Base-by-base conservation (phyloP, 2,888 invertebrate genomes). In the Tiliacea citrago region DNA sequence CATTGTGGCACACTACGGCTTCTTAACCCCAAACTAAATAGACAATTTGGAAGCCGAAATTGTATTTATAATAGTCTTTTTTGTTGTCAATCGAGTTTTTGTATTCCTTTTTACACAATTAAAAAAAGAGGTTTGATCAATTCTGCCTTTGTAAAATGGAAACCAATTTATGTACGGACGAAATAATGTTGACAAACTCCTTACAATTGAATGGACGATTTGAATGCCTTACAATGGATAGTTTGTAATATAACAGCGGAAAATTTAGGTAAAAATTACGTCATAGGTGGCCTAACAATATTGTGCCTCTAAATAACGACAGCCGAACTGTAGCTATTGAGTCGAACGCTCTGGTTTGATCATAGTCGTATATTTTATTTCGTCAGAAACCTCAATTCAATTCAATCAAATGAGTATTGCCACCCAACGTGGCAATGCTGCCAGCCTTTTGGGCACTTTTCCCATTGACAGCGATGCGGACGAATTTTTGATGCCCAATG, bases 1-100 rank as follows among this genome's bases (percentile, higher is more conserved):
- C 90, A 91, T 95, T 94, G 93, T 94, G 92, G 88, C 89, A 88
- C 90, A 90, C 90, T 93, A 93, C 90, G 95, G 95, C 95, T 96
- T 96, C 95, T 95, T 95, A 96, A 94, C 95, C 94, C 95, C 92
- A 91, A 91, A 91, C 93, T 91, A 92, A 95, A 95, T 92, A 92
- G 91, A 91, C 93, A 93, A 95, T 94, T 94, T 92, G 91, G 91
- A 93, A 92, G 92, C 94, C 93, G 90, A 94, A 94, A 95, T 95
- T 94, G 93, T 93, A 93, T 94, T 93, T 90, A 91, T 92, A 93
- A 93, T 93, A 91, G 92, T 91, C 91, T 92, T 93, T 93, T 92
- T 91, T 92, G 86, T 83, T 90, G 91, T 90, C 91, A 91, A 91
- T 90, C 87, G 90, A 83, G 88, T 88, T 87, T 86, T 90, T 85